phyloP scores from a whole-genome alignment of 1,140 invertebrate species.

The Scylla paramamosain region DNA sequence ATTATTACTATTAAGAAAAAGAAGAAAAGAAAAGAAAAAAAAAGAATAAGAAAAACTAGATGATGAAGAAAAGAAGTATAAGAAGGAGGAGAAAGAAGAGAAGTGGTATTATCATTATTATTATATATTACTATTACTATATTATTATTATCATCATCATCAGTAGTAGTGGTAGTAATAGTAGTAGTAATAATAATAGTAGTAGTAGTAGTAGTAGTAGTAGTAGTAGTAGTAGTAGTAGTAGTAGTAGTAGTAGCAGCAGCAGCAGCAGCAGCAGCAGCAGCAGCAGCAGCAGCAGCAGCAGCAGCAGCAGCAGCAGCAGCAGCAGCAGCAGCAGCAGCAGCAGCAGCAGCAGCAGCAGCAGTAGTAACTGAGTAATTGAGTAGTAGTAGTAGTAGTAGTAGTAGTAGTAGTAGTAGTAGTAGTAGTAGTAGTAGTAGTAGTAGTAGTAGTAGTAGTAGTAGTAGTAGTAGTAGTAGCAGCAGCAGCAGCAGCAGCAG shows the following conservation, averaged over 20 bases:
- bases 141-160: not conserved
- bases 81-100: too few species aligned
- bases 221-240: constrained; percentile 17
- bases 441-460: not conserved
- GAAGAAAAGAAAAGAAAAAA: too few species aligned
- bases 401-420: constrained; percentile 27
- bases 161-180: not conserved
- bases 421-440: not conserved
- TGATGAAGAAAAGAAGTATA: too few species aligned
- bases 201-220: not conserved
- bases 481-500: not conserved
- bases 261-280: not conserved
- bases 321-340: not conserved
- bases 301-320: not conserved
- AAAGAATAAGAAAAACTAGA: too few species aligned
- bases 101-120: too few species aligned
- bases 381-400: not conserved
- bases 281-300: too few species aligned
- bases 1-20: too few species aligned
- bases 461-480: not conserved
- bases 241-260: not conserved
- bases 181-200: not conserved
- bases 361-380: not conserved
- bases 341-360: not conserved
- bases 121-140: not conserved